phyloP scores from a whole-genome alignment of 1,140 invertebrate species.

The Diploscapter pachys region DNA sequence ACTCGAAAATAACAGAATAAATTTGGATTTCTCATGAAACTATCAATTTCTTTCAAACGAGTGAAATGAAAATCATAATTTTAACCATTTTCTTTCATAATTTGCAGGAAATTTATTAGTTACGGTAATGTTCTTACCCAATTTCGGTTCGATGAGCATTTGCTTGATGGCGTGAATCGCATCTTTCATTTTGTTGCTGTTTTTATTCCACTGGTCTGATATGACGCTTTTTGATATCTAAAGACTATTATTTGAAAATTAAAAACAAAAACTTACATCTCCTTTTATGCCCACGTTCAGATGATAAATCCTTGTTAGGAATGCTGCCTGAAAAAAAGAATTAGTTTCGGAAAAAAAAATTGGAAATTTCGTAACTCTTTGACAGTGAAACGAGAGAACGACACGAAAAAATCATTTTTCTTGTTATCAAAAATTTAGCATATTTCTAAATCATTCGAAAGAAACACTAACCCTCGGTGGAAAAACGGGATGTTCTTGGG shows the following conservation, averaged over 20 bases:
- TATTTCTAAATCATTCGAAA: conserved; percentile 62
- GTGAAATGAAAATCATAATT: conserved; percentile 68
- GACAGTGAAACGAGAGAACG: background rate
- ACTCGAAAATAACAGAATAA: background rate
- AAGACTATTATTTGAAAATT: too few species aligned
- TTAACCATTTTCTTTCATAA: conserved; percentile 71
- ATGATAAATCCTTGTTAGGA: background rate
- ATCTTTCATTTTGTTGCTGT: too few species aligned
- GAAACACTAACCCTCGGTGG: conserved; percentile 76
- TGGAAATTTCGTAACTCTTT: background rate
- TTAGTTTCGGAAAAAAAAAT: background rate
- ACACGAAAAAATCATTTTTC: background rate
- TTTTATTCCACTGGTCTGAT: too few species aligned
- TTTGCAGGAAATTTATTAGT: background rate
- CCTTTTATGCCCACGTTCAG: background rate
- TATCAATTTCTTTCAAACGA: conserved; percentile 61
- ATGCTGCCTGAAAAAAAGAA: background rate
- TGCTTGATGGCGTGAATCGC: too few species aligned
- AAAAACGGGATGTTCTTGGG: conserved; percentile 93
- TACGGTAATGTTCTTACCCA: too few species aligned
- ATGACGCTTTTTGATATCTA: too few species aligned
- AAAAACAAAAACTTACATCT: too few species aligned
- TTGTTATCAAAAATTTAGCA: conserved; percentile 77
- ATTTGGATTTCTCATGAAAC: conserved; percentile 68
- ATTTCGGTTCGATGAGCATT: too few species aligned